Evolutionary conservation across 2,113 vertebrate species (phyloP).

Genomic region (Psettodes erumei): DNA sequence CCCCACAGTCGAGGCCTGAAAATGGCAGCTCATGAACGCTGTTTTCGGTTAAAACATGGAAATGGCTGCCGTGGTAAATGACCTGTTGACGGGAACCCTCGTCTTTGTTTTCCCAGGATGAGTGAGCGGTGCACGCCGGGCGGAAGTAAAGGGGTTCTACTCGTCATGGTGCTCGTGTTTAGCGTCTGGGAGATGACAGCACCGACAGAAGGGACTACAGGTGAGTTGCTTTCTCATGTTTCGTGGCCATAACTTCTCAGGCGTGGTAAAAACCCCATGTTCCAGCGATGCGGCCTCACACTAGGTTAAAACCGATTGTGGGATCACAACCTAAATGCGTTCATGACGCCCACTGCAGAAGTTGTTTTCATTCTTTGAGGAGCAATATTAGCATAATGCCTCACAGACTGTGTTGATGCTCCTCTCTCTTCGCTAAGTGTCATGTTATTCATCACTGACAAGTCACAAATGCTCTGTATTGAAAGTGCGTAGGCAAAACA

Average conservation of each 20-base stretch:
- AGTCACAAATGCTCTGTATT: neutral
- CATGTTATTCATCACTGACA: neutral
- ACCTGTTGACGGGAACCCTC: neutral
- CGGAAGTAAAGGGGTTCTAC: constrained; percentile 90
- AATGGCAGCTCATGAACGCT: too few relatives aligned
- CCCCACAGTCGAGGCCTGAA: too few relatives aligned
- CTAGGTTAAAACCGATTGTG: neutral
- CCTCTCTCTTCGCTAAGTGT: neutral
- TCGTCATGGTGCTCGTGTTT: constrained; percentile 92
- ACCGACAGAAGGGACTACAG: constrained; percentile 89
- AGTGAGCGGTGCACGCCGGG: constrained; percentile 90
- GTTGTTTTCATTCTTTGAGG: neutral
- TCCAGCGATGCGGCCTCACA: neutral
- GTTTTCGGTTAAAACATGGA: neutral
- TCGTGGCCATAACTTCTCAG: neutral
- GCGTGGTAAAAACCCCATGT: neutral
- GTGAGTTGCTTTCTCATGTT: constrained; percentile 78
- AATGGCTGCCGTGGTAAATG: neutral
- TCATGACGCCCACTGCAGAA: neutral
- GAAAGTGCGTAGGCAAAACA: neutral
- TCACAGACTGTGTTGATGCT: neutral
- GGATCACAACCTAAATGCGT: neutral
- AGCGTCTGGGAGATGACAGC: constrained; percentile 89
- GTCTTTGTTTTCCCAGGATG: constrained; percentile 86
- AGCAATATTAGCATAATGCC: neutral